A percentile compares a stretch with the other conserved stretches of the same genome.
These are phyloP conservation scores for Dreissena polymorpha DNA, from an alignment of 1,140 invertebrate species.

Conservation along the genomic window DNA sequence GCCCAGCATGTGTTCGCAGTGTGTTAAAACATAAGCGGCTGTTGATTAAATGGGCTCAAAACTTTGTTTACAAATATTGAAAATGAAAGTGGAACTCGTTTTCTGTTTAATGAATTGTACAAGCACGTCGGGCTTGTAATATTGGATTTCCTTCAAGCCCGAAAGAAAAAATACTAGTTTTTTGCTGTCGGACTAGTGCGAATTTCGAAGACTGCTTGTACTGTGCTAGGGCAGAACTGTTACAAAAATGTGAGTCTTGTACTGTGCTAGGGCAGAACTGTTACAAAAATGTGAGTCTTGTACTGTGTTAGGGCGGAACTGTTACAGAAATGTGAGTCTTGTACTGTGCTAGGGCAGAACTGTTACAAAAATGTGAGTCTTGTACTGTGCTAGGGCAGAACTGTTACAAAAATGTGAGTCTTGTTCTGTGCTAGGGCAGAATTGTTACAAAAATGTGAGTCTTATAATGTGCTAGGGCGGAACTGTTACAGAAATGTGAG, in stretches of 20 bases:
- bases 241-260: constrained; percentile 88
- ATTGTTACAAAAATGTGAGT: constrained; percentile 90
- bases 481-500: constrained; percentile 92
- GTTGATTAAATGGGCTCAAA: no score
- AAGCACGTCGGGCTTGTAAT: no score
- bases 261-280: constrained; percentile 92
- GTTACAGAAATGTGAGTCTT: constrained; percentile 88
- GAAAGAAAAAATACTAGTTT: no score
- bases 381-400: constrained; percentile 89
- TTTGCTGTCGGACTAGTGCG: no score
- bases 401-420: constrained; percentile 90
- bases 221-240: constrained; percentile 91
- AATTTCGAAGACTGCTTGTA: no score
- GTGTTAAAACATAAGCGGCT: no score
- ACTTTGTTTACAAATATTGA: no score
- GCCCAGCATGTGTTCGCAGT: no score
- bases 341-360: constrained; percentile 90
- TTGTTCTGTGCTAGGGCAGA: constrained; percentile 89
- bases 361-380: constrained; percentile 90
- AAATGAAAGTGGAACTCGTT: no score
- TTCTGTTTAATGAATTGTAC: no score
- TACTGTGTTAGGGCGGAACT: constrained; percentile 94
- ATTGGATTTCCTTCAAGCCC: no score
- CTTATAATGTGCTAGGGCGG: constrained; percentile 86
- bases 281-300: constrained; percentile 88